These are phyloP conservation scores for Gallinago undulata DNA, from an alignment of 2,113 vertebrate species.

Conservation along the genomic window DNA sequence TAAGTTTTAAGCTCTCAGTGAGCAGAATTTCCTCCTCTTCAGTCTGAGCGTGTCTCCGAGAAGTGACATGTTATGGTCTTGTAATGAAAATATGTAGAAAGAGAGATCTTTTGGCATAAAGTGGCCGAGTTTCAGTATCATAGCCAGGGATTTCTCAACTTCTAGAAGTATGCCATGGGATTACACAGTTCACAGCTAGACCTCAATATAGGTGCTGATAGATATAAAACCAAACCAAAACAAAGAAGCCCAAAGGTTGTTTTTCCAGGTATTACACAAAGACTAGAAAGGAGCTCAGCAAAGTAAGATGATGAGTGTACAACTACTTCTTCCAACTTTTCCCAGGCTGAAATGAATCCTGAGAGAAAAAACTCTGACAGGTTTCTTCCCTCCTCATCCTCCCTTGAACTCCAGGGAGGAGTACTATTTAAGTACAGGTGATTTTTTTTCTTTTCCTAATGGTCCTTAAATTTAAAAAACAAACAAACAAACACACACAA, in stretches of 20 bases:
- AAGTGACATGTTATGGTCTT: neutral
- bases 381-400: neutral
- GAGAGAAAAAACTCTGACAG: neutral
- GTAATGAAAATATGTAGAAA: neutral
- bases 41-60: neutral
- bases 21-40: neutral
- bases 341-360: neutral
- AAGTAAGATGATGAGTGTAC: neutral
- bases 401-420: neutral
- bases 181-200: neutral
- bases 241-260: neutral
- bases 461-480: neutral
- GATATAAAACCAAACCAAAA: neutral
- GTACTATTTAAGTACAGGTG: neutral
- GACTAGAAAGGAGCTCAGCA: neutral
- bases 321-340: neutral
- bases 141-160: neutral
- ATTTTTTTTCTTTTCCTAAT: neutral
- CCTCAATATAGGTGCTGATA: neutral
- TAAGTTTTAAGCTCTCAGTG: neutral
- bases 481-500: neutral
- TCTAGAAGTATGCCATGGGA: neutral
- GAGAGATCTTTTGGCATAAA: neutral
- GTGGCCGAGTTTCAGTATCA: neutral
- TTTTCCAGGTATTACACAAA: neutral